phyloP scores from a whole-genome alignment of 1,140 invertebrate species.

The Drosophila cardini region DNA sequence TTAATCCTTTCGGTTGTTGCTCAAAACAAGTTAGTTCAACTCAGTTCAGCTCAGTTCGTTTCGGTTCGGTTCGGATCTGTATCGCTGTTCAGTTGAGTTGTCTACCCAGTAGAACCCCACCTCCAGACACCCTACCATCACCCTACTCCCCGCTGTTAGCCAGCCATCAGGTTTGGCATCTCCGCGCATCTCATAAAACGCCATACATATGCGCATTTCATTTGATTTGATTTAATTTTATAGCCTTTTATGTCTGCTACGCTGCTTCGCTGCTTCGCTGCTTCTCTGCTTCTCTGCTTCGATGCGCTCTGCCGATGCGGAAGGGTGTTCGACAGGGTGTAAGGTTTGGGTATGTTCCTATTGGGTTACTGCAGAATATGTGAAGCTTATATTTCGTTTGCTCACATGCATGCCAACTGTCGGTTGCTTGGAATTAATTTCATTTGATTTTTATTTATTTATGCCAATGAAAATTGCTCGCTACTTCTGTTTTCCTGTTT shows the following conservation, averaged over 20 bases:
- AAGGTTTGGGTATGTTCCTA: background rate
- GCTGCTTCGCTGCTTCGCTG: constrained; percentile 11
- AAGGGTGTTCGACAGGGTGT: constrained; percentile 9
- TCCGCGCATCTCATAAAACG: constrained; percentile 61
- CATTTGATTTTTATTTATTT: constrained; percentile 81
- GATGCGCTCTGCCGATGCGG: constrained; percentile 44
- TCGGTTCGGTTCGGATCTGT: background rate
- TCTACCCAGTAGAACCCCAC: too few relatives aligned
- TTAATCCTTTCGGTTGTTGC: constrained; percentile 67
- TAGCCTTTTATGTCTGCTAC: constrained; percentile 63
- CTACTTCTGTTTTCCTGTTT: constrained; percentile 2
- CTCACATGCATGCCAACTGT: background rate
- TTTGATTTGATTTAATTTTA: constrained; percentile 83
- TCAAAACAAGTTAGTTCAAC: background rate
- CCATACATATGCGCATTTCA: constrained; percentile 77
- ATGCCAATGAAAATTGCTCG: constrained; percentile 63
- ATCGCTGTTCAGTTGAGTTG: background rate
- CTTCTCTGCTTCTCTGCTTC: constrained; percentile 14
- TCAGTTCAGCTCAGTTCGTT: constrained; percentile 8
- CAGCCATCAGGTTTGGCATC: background rate
- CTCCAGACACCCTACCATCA: background rate
- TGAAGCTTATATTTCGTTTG: background rate
- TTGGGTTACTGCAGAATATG: too few relatives aligned
- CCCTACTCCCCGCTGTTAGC: too few relatives aligned
- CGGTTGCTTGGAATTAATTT: constrained; percentile 66